phyloP scores from a whole-genome alignment of 2,797 vertebrate genomes.

The Pseudomugil tenellus region DNA sequence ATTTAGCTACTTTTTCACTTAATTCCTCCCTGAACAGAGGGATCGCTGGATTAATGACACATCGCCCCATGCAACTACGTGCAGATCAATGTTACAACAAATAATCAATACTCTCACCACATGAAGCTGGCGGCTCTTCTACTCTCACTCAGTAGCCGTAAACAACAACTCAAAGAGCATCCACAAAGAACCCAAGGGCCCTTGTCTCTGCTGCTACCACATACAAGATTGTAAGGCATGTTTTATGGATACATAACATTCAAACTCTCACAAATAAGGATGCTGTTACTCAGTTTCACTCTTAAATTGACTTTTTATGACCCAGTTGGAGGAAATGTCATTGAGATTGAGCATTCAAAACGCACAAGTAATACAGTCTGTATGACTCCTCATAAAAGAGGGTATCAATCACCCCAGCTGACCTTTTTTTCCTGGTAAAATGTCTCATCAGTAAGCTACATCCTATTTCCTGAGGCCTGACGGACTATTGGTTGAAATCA shows the following conservation, averaged over 20 bases:
- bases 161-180: constrained; percentile 61
- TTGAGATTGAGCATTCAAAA: constrained; percentile 72
- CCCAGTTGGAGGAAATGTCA: constrained; percentile 69
- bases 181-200: constrained; percentile 47
- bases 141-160: constrained; percentile 42
- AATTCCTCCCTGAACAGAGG: constrained; percentile 31
- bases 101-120: constrained; percentile 54
- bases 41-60: constrained; percentile 40
- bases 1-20: constrained; percentile 14
- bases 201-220: constrained; percentile 20
- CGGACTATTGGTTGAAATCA: constrained; percentile 72
- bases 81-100: constrained; percentile 57
- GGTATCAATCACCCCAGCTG: constrained; percentile 77
- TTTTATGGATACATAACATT: constrained; percentile 67
- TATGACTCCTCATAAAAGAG: constrained; percentile 72
- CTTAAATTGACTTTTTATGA: constrained; percentile 65
- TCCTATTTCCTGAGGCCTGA: constrained; percentile 54
- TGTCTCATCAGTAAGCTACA: constrained; percentile 70
- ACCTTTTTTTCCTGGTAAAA: constrained; percentile 75
- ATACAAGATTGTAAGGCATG: constrained; percentile 28
- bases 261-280: constrained; percentile 69
- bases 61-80: constrained; percentile 18
- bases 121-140: constrained; percentile 24
- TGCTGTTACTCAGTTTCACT: constrained; percentile 62
- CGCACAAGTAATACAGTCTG: constrained; percentile 66